Evolutionary conservation across 2,113 vertebrate genomes (phyloP), one percentile per base, ranked within the genome.

Genomic region (Montifringilla adamsi): DNA sequence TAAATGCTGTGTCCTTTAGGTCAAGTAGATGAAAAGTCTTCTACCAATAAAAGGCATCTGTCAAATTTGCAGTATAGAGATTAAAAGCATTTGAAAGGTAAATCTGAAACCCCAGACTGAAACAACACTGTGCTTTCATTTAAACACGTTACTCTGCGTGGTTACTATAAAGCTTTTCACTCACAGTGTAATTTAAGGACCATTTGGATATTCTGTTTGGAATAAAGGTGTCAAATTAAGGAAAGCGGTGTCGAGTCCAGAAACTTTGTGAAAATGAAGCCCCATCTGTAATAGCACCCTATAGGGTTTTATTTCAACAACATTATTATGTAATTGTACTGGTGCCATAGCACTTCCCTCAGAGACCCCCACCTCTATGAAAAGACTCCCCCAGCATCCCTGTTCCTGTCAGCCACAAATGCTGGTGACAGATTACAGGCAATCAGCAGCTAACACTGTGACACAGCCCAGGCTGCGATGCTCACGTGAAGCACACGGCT

Each of bases 151-250:
- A 88, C 49, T 60, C 49, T 28, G 23, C 70, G 20, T 13, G 15
- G 78, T 68, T 96, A 62, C 91, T 93, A 93, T 72, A 93, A 96
- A 95, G 77, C 74, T 89, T 86, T 77, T 59, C 72, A 87, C 49
- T 81, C 62, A 55, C 76, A 91, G 60, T 11, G 43, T 80, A 95
- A 96, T 95, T 76, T 88, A 83, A 96, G 80, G 83, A 72, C 19
- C 64, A 87, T 92, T 96, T 90, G 81, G 69, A 97, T 91, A 89
- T 77, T 89, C 78, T 72, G 80, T 91, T 88, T 86, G 76, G 96
- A 79, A 93, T 93, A 94, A 94, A 95, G 52, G 44, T 94, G 85
- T 90, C 76, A 93, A 92, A 97, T 96, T 90, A 96, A 96, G 79
- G 43, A 94, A 94, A 89, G 30, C 11, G 3, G 49, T 93, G 90